Evolutionary conservation across 2,113 vertebrate genomes (phyloP).

Genomic region (Pteruthius melanotis): DNA sequence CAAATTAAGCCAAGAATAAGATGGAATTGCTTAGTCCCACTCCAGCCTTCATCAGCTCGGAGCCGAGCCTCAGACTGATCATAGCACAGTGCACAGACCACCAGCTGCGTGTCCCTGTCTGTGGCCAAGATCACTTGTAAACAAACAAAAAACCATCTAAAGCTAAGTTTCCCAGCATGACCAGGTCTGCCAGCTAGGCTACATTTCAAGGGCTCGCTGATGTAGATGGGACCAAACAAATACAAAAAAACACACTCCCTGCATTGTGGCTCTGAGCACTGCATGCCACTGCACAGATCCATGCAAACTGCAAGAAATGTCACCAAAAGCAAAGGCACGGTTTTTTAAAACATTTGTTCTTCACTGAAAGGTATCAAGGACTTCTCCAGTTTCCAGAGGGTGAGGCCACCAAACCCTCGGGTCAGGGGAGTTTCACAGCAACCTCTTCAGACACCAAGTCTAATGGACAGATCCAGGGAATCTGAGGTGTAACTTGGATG

Average conservation of each 20-base stretch:
- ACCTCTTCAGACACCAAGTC: neutral
- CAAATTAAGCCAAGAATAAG: neutral
- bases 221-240: neutral
- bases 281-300: neutral
- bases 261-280: neutral
- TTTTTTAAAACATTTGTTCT: neutral
- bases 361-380: neutral
- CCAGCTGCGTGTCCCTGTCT: neutral
- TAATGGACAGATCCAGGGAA: neutral
- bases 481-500: neutral
- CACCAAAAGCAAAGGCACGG: neutral
- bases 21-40: neutral
- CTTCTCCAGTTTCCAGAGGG: neutral
- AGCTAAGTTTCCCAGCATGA: neutral
- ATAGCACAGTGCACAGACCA: neutral
- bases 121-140: neutral
- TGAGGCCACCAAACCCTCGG: fast-evolving
- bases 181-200: neutral
- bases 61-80: neutral
- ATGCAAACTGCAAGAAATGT: neutral
- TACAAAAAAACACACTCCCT: fast-evolving
- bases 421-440: neutral
- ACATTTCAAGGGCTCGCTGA: neutral
- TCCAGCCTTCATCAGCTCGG: neutral
- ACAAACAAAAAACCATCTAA: neutral